A percentile compares a stretch with the other conserved stretches of the same genome.
phyloP scores from a whole-genome alignment of 2,797 vertebrate genomes.

The Cossypha polioptera region DNA sequence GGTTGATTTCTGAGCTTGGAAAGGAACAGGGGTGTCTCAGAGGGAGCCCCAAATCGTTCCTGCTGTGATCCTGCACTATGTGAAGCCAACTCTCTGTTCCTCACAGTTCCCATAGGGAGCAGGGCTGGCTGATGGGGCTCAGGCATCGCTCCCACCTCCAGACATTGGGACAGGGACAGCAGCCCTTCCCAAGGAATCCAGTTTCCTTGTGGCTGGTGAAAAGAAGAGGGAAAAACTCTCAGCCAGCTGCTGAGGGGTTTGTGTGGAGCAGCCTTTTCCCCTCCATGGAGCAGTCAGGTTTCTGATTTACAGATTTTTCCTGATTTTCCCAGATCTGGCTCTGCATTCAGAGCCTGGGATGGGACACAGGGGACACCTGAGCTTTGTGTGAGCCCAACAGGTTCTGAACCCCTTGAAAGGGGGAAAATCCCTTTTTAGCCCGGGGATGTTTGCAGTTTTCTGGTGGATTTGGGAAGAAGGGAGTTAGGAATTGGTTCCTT shows the following conservation, averaged over 20 bases:
- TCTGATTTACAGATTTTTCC: background rate
- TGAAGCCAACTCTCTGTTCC: background rate
- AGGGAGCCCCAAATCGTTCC: background rate
- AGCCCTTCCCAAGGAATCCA: too few relatives aligned
- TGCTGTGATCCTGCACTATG: fast-evolving
- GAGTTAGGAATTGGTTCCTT: background rate
- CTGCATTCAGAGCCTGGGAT: background rate
- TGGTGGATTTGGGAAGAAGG: background rate
- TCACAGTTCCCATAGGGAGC: fast-evolving
- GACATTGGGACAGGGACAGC: background rate
- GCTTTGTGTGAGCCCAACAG: fast-evolving
- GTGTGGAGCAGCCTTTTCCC: background rate
- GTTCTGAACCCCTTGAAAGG: background rate
- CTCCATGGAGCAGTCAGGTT: background rate
- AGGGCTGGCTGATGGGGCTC: background rate
- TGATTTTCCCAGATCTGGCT: fast-evolving
- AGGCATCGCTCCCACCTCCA: fast-evolving
- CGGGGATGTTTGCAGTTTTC: fast-evolving
- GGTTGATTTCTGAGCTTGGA: background rate
- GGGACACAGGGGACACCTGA: background rate
- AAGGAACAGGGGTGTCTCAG: fast-evolving
- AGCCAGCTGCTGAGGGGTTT: background rate
- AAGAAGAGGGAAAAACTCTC: background rate
- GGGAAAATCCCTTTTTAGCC: background rate
- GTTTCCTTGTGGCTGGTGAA: fast-evolving